These are phyloP conservation scores for Cossypha niveicapilla DNA, from an alignment of 2,797 vertebrate species.

Conservation along the genomic window DNA sequence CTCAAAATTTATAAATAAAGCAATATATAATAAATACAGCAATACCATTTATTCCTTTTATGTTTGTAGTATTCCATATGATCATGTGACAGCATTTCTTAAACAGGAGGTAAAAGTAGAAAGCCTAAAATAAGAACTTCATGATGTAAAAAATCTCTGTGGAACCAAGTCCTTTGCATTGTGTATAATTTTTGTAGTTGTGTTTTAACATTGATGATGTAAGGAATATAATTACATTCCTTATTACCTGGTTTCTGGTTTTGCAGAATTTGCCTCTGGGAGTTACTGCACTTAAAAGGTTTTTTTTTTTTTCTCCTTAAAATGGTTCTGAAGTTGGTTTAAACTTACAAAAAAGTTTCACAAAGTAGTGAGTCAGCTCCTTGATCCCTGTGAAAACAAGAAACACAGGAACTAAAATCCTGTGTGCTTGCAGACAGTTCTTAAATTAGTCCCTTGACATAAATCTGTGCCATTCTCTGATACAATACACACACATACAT, in stretches of 20 bases:
- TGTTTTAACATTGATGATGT: neutral
- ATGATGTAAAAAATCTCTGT: neutral
- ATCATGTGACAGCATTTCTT: neutral
- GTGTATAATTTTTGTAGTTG: neutral
- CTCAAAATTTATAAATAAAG: neutral
- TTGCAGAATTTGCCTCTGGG: neutral
- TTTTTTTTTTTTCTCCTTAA: neutral
- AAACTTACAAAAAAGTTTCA: neutral
- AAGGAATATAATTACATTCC: neutral
- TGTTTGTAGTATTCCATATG: neutral
- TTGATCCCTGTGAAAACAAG: neutral
- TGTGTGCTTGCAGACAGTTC: neutral
- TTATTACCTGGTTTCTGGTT: neutral
- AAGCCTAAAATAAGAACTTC: neutral
- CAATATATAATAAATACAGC: neutral
- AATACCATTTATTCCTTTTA: neutral
- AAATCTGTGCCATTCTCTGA: neutral
- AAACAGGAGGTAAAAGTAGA: neutral
- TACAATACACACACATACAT: neutral
- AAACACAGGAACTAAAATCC: neutral
- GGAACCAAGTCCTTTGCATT: neutral
- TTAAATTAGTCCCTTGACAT: neutral
- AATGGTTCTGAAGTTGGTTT: neutral
- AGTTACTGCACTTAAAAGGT: neutral
- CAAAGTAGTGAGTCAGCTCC: neutral